These are phyloP conservation scores for Neopipo cinnamomea DNA, from an alignment of 2,113 vertebrate species.

Conservation along the genomic window DNA sequence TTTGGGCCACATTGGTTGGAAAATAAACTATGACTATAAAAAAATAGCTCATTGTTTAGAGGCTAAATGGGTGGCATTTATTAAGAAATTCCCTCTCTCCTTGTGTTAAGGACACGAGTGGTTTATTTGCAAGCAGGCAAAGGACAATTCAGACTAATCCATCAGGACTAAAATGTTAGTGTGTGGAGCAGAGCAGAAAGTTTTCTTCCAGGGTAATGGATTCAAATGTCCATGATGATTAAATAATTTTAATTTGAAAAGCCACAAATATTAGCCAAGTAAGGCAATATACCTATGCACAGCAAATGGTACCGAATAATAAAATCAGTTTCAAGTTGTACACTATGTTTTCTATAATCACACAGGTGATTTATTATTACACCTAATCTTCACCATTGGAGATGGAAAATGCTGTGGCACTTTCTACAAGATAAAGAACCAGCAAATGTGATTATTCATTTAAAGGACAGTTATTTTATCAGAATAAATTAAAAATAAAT, in stretches of 20 bases:
- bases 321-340: background rate
- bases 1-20: background rate
- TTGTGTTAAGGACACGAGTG: background rate
- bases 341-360: background rate
- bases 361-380: background rate
- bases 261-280: background rate
- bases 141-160: background rate
- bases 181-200: background rate
- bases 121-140: background rate
- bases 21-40: background rate
- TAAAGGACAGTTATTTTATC: background rate
- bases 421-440: background rate
- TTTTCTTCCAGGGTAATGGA: background rate
- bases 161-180: background rate
- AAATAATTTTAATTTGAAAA: background rate
- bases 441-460: background rate
- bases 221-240: background rate
- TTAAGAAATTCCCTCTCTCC: background rate
- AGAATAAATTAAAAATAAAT: background rate
- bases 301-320: background rate
- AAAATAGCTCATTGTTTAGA: background rate
- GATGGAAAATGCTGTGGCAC: background rate
- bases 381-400: background rate
- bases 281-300: background rate
- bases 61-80: background rate